Conservation (phyloP, 2,797 vertebrate genomes). For the Myiothlypis chrysogaster region DNA sequence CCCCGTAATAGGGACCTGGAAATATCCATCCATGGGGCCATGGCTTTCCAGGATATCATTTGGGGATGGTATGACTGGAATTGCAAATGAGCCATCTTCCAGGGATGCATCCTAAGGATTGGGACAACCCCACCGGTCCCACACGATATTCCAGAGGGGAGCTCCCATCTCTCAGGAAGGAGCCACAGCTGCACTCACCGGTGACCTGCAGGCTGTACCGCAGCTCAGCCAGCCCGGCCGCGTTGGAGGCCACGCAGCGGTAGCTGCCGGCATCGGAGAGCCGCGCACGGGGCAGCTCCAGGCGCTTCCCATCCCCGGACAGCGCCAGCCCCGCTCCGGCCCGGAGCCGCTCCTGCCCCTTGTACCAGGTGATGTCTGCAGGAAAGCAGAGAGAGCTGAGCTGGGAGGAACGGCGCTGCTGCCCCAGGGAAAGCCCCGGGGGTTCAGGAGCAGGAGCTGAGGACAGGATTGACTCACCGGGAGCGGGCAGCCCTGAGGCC, state of each 20-base stretch:
- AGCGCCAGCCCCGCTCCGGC: not conserved
- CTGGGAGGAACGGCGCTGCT: not conserved
- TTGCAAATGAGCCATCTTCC: rapidly evolving
- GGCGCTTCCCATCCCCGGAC: constrained; percentile 37
- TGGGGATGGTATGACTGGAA: rapidly evolving
- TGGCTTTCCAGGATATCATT: not conserved
- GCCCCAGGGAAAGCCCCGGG: not conserved
- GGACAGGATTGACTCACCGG: constrained; percentile 4
- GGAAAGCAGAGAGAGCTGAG: not conserved
- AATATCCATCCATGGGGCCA: rapidly evolving
- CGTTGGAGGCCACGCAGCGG: constrained; percentile 68
- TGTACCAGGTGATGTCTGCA: constrained; percentile 73
- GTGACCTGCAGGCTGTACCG: constrained; percentile 65
- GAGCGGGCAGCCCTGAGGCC: constrained; percentile 72
- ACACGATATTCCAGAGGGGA: rapidly evolving
- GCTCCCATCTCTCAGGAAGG: too few species aligned
- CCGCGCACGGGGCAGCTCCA: constrained; percentile 34
- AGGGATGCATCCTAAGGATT: rapidly evolving
- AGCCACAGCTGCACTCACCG: constrained; percentile 35
- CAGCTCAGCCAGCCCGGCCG: constrained; percentile 56
- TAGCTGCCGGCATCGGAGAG: constrained; percentile 61
- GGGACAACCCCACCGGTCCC: too few species aligned
- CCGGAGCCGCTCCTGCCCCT: constrained; percentile 27
- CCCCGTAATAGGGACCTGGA: rapidly evolving
- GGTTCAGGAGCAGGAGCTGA: rapidly evolving